A percentile compares a stretch with the other conserved stretches of the same genome.
phyloP scores from a whole-genome alignment of 2,888 invertebrate genomes.

The Chrysodeixis includens region DNA sequence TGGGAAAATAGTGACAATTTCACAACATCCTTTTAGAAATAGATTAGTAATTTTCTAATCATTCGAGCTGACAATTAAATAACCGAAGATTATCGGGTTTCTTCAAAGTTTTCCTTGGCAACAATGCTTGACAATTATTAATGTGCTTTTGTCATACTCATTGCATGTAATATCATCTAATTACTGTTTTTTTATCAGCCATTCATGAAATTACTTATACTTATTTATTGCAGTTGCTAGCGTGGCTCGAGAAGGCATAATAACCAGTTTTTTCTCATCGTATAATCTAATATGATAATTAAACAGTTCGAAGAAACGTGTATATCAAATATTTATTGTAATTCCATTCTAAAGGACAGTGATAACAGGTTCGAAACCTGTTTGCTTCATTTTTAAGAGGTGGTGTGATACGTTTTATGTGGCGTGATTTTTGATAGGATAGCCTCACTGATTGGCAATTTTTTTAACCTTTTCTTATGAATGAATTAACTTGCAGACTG shows the following conservation, averaged over 20 bases:
- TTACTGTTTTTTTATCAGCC: background rate
- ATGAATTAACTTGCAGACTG: background rate
- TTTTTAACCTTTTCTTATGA: background rate
- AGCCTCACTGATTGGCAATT: background rate
- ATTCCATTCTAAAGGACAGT: slow-evolving; percentile 38
- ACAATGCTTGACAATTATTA: background rate
- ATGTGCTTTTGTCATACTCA: background rate
- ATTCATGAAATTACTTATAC: background rate
- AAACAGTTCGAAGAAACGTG: slow-evolving; percentile 21
- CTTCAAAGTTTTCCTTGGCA: background rate
- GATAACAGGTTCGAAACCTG: slow-evolving; percentile 28
- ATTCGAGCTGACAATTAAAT: background rate
- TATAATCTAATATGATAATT: slow-evolving; percentile 9
- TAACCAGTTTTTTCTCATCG: slow-evolving; percentile 34
- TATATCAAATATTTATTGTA: slow-evolving; percentile 27
- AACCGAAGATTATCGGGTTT: background rate
- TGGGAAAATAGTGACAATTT: no score
- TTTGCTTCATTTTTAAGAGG: slow-evolving; percentile 15
- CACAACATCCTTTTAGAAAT: no score
- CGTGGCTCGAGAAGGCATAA: slow-evolving; percentile 7
- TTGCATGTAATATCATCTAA: background rate
- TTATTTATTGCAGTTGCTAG: background rate
- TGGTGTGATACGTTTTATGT: background rate
- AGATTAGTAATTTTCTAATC: background rate
- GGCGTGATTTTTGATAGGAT: background rate